These are phyloP conservation scores for Streptopelia turtur DNA, from an alignment of 2,797 vertebrate species.

Conservation along the genomic window DNA sequence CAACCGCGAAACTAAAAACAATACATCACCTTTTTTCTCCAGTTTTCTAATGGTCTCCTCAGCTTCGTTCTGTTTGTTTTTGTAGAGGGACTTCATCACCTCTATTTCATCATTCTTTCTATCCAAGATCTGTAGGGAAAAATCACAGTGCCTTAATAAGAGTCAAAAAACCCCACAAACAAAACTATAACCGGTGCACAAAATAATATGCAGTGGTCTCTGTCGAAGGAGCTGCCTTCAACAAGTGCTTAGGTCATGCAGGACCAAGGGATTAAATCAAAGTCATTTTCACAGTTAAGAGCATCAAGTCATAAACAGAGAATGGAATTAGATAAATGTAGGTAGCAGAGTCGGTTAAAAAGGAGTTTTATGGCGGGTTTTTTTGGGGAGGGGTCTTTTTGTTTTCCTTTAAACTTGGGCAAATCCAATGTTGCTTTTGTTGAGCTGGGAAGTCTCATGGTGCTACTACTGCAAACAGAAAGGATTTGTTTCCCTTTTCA, in stretches of 20 bases:
- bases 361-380: background rate
- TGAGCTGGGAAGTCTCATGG: background rate
- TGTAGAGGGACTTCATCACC: conserved; percentile 85
- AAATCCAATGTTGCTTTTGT: background rate
- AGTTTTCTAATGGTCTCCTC: conserved; percentile 88
- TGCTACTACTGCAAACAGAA: background rate
- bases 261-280: background rate
- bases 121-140: conserved; percentile 87
- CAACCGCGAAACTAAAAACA: background rate
- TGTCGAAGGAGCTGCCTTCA: background rate
- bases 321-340: background rate
- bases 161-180: background rate
- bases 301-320: background rate
- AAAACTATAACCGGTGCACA: background rate
- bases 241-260: background rate
- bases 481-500: background rate
- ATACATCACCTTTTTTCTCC: conserved; percentile 91
- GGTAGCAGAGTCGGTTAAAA: background rate
- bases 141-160: background rate
- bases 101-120: conserved; percentile 94
- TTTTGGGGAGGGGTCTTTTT: background rate
- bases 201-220: background rate
- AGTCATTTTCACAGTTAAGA: background rate
- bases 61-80: conserved; percentile 86
- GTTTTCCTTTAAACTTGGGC: background rate